These are phyloP conservation scores for Clarias fuscus DNA, from an alignment of 2,797 vertebrate species.

Conservation along the genomic window DNA sequence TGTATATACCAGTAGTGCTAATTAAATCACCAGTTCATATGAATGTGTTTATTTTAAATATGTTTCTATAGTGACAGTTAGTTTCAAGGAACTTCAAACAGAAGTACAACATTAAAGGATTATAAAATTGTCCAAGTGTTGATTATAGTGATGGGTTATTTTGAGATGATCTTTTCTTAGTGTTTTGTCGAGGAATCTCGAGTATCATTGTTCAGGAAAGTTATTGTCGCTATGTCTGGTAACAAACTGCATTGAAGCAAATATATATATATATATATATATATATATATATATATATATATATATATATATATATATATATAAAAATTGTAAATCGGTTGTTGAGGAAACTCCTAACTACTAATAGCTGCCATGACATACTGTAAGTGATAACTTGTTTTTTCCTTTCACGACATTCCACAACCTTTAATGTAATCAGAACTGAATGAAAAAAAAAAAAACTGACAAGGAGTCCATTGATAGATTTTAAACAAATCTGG, in stretches of 20 bases:
- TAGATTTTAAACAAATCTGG: not conserved
- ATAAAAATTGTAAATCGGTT: too few species aligned
- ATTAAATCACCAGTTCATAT: not conserved
- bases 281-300: too few species aligned
- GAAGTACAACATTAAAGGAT: not conserved
- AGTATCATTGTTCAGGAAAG: not conserved
- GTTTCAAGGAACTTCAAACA: not conserved
- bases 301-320: too few species aligned
- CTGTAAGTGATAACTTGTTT: not conserved
- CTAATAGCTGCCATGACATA: not conserved
- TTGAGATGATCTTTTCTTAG: not conserved
- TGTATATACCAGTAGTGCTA: not conserved
- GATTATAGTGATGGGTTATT: not conserved
- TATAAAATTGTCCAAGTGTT: not conserved
- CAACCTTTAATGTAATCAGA: not conserved
- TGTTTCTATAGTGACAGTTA: not conserved
- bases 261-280: too few species aligned
- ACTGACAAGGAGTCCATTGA: not conserved
- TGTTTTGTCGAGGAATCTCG: not conserved
- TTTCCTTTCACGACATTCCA: not conserved
- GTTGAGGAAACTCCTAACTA: not conserved
- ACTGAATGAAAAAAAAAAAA: not conserved
- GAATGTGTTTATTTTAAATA: not conserved
- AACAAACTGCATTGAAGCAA: not conserved
- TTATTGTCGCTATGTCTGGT: not conserved